Percentiles rank a stretch among this genome's conserved stretches.
phyloP scores from a whole-genome alignment of 2,113 vertebrate genomes.

The Amia ocellicauda region DNA sequence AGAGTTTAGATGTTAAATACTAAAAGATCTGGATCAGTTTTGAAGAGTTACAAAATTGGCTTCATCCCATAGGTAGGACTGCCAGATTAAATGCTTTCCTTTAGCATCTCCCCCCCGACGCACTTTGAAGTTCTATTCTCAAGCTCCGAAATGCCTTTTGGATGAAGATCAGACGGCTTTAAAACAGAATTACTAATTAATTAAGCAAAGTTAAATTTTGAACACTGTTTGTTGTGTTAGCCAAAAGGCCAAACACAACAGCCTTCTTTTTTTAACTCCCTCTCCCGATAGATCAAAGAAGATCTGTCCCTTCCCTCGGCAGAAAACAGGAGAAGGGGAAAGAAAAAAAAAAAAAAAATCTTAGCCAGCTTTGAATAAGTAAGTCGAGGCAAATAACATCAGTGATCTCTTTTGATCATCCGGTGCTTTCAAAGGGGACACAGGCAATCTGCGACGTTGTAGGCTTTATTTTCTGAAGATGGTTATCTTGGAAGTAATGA shows the following conservation, averaged over 20 bases:
- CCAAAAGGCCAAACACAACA: slow-evolving; percentile 93
- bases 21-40: slow-evolving; percentile 25
- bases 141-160: slow-evolving; percentile 90
- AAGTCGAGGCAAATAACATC: slow-evolving; percentile 63
- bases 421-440: slow-evolving; percentile 60
- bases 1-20: slow-evolving; percentile 31
- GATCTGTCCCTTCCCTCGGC: slow-evolving; percentile 72
- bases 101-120: slow-evolving; percentile 73
- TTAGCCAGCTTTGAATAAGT: slow-evolving; percentile 65
- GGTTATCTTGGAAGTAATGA: slow-evolving; percentile 64
- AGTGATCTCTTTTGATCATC: slow-evolving; percentile 64
- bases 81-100: slow-evolving; percentile 78
- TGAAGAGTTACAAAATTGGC: slow-evolving; percentile 62
- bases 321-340: slow-evolving; percentile 36
- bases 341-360: slow-evolving; percentile 64
- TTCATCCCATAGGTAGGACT: slow-evolving; percentile 57
- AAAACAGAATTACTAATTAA: slow-evolving; percentile 99
- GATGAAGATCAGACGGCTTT: slow-evolving; percentile 95
- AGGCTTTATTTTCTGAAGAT: slow-evolving; percentile 54
- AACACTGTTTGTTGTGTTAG: slow-evolving; percentile 98
- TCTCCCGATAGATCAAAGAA: slow-evolving; percentile 85
- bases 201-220: slow-evolving; percentile 99
- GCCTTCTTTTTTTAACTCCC: slow-evolving; percentile 71
- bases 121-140: slow-evolving; percentile 96
- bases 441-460: slow-evolving; percentile 53